Percentiles rank a stretch among this genome's conserved stretches.
Conservation (phyloP, 2,797 vertebrate genomes). For the Protosalanx chinensis region DNA sequence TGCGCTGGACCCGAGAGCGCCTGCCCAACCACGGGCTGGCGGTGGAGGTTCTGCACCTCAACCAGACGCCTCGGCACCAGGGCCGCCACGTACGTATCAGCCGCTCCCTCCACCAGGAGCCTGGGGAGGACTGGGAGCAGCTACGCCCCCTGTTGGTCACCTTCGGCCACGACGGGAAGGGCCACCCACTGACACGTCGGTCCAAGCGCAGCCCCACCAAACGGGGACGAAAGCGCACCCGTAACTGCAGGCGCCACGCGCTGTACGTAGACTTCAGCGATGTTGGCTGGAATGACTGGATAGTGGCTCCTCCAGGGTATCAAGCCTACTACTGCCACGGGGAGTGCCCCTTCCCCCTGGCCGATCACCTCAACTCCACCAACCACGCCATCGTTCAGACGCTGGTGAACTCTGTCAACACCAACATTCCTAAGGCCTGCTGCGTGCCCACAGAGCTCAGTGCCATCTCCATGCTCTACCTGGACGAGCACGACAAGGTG, state of each 20-base stretch:
- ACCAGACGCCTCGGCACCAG: slow-evolving; percentile 77
- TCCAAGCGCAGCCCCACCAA: slow-evolving; percentile 84
- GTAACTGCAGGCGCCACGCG: slow-evolving; percentile 92
- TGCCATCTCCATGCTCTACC: slow-evolving; percentile 98
- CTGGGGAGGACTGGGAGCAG: slow-evolving; percentile 88
- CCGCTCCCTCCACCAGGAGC: slow-evolving; percentile 86
- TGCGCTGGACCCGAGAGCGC: slow-evolving; percentile 91
- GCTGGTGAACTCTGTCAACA: slow-evolving; percentile 98
- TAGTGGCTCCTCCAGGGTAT: slow-evolving; percentile 97
- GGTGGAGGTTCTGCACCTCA: slow-evolving; percentile 89
- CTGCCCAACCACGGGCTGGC: slow-evolving; percentile 92
- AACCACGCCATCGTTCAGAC: slow-evolving; percentile 99
- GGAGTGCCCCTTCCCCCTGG: slow-evolving; percentile 98
- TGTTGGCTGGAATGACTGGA: slow-evolving; percentile 99
- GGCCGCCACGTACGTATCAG: slow-evolving; percentile 91
- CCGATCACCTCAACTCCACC: slow-evolving; percentile 98
- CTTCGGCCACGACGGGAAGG: slow-evolving; percentile 94
- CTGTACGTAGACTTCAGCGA: slow-evolving; percentile 99
- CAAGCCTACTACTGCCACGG: slow-evolving; percentile 98
- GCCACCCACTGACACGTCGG: slow-evolving; percentile 86
- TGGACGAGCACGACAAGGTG: slow-evolving; percentile 99
- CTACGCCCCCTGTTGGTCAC: slow-evolving; percentile 95
- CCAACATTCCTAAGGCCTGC: slow-evolving; percentile 97
- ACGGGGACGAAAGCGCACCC: slow-evolving; percentile 87
- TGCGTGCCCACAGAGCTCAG: slow-evolving; percentile 98